These are phyloP conservation scores for Clinocottus analis DNA, from an alignment of 2,113 vertebrate genomes.

Conservation along the genomic window DNA sequence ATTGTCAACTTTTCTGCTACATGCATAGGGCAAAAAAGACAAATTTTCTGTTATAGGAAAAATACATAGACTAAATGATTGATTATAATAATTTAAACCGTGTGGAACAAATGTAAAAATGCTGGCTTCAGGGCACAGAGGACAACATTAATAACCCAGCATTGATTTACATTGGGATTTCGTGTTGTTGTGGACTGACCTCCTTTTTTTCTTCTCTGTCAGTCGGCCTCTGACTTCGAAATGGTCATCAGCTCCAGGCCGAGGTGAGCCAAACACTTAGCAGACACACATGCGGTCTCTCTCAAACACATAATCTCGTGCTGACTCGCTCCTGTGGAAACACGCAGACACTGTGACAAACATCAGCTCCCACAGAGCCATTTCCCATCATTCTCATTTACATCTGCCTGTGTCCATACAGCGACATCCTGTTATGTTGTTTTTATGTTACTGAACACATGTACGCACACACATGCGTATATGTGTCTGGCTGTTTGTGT, in stretches of 20 bases:
- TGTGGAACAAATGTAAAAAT: background rate
- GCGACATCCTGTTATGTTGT: conserved; percentile 39
- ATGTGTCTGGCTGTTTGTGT: conserved; percentile 47
- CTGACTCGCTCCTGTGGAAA: conserved; percentile 30
- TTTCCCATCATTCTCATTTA: conserved; percentile 59
- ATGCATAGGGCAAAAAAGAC: background rate
- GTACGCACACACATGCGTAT: conserved; percentile 24
- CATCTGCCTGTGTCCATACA: conserved; percentile 56
- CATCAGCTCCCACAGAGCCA: conserved; percentile 32
- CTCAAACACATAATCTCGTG: conserved; percentile 25
- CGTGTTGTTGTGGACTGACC: conserved; percentile 32
- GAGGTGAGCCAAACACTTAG: conserved; percentile 84
- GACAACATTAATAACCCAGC: no score
- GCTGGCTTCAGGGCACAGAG: background rate
- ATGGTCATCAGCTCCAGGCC: conserved; percentile 91
- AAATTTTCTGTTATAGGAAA: background rate
- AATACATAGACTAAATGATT: background rate
- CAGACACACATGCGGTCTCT: background rate
- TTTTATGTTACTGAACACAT: conserved; percentile 55
- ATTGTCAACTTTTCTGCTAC: background rate
- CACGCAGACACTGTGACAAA: conserved; percentile 7
- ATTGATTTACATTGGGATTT: background rate
- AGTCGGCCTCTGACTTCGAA: conserved; percentile 94
- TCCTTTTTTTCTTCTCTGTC: conserved; percentile 40
- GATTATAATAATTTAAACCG: background rate